These are phyloP conservation scores for Torymus aiolomorphi DNA, from an alignment of 2,888 invertebrate genomes.

Conservation along the genomic window DNA sequence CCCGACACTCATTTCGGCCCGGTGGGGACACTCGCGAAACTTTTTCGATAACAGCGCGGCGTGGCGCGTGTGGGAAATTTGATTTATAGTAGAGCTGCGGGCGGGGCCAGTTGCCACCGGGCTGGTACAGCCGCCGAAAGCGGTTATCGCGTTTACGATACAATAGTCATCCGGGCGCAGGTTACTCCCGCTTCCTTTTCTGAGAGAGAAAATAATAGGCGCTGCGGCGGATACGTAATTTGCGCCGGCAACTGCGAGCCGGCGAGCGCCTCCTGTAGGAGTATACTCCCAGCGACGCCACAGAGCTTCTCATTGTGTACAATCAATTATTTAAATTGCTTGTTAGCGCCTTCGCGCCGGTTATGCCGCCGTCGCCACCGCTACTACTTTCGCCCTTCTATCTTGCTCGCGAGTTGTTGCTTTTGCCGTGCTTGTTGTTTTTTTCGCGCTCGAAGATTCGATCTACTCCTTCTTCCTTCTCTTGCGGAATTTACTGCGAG, in stretches of 20 bases:
- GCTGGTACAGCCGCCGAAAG: too few relatives aligned
- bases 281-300: too few relatives aligned
- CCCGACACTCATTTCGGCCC: slow-evolving; percentile 48
- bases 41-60: slow-evolving; percentile 54
- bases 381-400: neutral
- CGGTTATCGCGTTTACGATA: slow-evolving; percentile 51
- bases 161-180: slow-evolving; percentile 50
- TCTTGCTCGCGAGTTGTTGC: too few relatives aligned
- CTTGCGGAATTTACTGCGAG: too few relatives aligned
- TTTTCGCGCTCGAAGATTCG: too few relatives aligned
- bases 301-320: slow-evolving; percentile 5
- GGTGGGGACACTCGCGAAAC: slow-evolving; percentile 49
- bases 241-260: too few relatives aligned
- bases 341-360: slow-evolving; percentile 3
- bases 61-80: slow-evolving; percentile 34
- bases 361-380: neutral
- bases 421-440: too few relatives aligned
- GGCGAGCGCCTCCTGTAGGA: too few relatives aligned
- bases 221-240: too few relatives aligned
- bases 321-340: slow-evolving; percentile 48
- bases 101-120: slow-evolving; percentile 25
- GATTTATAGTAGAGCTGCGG: slow-evolving; percentile 44
- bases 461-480: too few relatives aligned
- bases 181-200: slow-evolving; percentile 13
- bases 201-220: too few relatives aligned